These are phyloP conservation scores for Vannuccia rotundouncinata DNA, from an alignment of 2,888 invertebrate genomes.

Conservation along the genomic window DNA sequence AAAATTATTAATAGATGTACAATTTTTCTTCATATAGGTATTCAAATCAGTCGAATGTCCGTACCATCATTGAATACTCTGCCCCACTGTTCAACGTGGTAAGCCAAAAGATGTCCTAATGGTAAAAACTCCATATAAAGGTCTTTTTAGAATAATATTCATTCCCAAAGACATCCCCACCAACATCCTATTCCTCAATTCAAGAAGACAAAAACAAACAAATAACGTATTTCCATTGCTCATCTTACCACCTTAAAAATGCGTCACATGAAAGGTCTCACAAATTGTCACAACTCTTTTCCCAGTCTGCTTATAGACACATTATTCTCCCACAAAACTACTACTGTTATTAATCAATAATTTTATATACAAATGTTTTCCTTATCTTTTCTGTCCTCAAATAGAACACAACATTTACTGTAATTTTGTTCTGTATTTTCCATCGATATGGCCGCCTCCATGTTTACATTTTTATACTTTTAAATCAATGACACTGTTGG, in stretches of 20 bases:
- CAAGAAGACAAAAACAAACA: not conserved
- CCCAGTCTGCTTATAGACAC: not conserved
- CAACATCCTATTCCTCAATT: not conserved
- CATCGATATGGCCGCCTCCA: not conserved
- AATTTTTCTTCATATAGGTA: too few relatives aligned
- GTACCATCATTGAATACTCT: not conserved
- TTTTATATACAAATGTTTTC: not conserved
- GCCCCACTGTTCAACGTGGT: not conserved
- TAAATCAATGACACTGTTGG: not conserved
- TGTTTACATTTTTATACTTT: not conserved
- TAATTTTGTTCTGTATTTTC: not conserved
- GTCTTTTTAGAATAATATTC: not conserved
- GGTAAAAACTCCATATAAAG: not conserved
- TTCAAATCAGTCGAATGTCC: not conserved
- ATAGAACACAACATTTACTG: too few relatives aligned
- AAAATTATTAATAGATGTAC: too few relatives aligned
- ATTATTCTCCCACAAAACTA: not conserved
- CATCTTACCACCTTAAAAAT: not conserved
- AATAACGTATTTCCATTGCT: not conserved
- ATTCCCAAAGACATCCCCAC: not conserved
- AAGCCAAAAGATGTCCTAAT: not conserved
- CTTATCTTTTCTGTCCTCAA: not conserved
- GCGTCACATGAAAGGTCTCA: not conserved
- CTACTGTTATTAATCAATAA: not conserved
- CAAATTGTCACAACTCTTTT: not conserved